phyloP scores from a whole-genome alignment of 2,888 invertebrate genomes.

The Limnephilus marmoratus region DNA sequence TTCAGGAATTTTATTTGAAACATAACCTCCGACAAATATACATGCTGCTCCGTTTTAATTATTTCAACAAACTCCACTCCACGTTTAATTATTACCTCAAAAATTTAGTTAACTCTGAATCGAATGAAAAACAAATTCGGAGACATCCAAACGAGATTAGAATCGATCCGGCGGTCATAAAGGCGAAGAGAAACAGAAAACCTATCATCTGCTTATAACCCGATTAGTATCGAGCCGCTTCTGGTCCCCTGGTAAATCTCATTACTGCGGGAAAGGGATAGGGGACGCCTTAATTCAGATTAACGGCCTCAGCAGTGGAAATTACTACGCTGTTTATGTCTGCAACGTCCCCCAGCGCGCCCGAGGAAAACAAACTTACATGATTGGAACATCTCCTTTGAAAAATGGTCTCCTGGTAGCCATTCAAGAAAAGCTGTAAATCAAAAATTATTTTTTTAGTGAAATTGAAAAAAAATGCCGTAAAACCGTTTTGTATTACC shows the following conservation, averaged over 20 bases:
- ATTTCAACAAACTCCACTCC: neutral
- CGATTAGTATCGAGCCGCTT: conserved; percentile 65
- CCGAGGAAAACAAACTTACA: conserved; percentile 13
- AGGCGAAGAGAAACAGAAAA: conserved; percentile 59
- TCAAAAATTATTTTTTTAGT: neutral
- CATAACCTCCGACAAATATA: neutral
- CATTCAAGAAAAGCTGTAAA: neutral
- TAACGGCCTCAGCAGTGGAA: conserved; percentile 61
- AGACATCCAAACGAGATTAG: conserved; percentile 56
- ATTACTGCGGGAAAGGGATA: conserved; percentile 59
- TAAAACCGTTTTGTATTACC: too few species aligned
- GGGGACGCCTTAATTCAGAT: conserved; percentile 64
- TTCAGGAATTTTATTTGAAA: neutral
- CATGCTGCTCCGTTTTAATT: neutral
- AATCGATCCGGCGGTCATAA: conserved; percentile 58
- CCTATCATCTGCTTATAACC: conserved; percentile 63
- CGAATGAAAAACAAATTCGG: conserved; percentile 17
- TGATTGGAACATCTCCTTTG: neutral
- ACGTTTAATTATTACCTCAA: conserved; percentile 30
- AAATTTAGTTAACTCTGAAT: conserved; percentile 24
- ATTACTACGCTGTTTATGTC: conserved; percentile 53
- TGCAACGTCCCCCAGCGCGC: neutral
- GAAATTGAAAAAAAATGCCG: neutral
- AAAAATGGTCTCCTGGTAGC: neutral
- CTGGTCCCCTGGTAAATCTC: conserved; percentile 62